Conservation (phyloP, 2,888 invertebrate genomes). For the Trileptium ribeirensis region DNA sequence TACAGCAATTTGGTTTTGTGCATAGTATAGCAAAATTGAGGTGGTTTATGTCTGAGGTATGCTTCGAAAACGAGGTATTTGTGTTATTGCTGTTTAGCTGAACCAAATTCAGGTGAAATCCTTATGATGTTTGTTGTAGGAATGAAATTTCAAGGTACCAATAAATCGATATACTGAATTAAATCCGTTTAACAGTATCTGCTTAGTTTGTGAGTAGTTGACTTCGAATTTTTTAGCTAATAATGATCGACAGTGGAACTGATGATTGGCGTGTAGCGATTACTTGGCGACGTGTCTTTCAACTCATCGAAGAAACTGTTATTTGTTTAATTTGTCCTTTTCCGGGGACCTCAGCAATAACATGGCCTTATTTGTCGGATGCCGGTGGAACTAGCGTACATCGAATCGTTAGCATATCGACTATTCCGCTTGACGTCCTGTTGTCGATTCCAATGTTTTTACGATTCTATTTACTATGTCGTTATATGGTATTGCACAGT, state of each 20-base stretch:
- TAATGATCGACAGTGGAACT: slow-evolving; percentile 99
- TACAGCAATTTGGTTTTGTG: too few relatives aligned
- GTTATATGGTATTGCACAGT: slow-evolving; percentile 98
- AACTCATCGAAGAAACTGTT: slow-evolving; percentile 67
- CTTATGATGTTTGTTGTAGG: too few relatives aligned
- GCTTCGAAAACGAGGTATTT: too few relatives aligned
- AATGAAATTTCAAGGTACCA: too few relatives aligned
- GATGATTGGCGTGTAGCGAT: slow-evolving; percentile 99
- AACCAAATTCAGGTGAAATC: too few relatives aligned
- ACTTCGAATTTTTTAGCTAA: slow-evolving; percentile 66
- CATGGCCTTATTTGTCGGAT: slow-evolving; percentile 11
- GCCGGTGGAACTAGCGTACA: not conserved
- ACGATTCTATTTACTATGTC: slow-evolving; percentile 95
- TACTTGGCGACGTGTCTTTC: slow-evolving; percentile 86
- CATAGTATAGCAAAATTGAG: too few relatives aligned
- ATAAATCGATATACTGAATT: too few relatives aligned
- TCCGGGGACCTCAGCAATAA: not conserved
- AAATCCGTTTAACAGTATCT: too few relatives aligned
- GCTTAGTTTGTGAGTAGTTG: slow-evolving; percentile 65
- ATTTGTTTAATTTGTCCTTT: slow-evolving; percentile 92
- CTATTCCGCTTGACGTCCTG: slow-evolving; percentile 90
- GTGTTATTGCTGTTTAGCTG: too few relatives aligned
- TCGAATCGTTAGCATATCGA: slow-evolving; percentile 45
- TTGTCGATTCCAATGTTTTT: slow-evolving; percentile 99
- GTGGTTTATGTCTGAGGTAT: too few relatives aligned